Conservation (phyloP, 1,140 invertebrate species). For the Drosophila chauvacae region DNA sequence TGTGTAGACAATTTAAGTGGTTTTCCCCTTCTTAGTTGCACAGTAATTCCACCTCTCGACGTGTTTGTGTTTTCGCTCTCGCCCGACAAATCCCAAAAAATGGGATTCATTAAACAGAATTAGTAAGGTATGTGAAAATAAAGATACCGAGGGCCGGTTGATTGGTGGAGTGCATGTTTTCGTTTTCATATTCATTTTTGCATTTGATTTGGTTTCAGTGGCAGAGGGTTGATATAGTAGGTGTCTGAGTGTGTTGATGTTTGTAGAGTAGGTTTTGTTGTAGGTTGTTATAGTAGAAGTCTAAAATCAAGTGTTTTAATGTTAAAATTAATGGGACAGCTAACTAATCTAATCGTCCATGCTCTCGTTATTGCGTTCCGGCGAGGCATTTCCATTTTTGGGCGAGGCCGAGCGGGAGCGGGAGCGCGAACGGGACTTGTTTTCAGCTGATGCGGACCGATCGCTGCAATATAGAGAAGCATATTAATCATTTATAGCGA, state of each 20-base stretch:
- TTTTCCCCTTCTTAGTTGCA: conserved; percentile 16
- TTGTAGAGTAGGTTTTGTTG: conserved; percentile 60
- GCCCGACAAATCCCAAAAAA: conserved; percentile 7
- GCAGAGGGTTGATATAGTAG: conserved; percentile 43
- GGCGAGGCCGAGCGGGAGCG: conserved; percentile 79
- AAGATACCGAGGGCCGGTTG: conserved; percentile 43
- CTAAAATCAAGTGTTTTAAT: conserved; percentile 68
- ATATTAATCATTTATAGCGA: conserved; percentile 38
- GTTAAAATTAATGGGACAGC: conserved; percentile 76
- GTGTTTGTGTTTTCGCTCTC: conserved; percentile 13
- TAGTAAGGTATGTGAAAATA: background rate
- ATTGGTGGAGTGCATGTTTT: conserved; percentile 34
- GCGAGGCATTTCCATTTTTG: conserved; percentile 85
- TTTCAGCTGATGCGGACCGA: conserved; percentile 83
- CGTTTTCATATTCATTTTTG: conserved; percentile 29
- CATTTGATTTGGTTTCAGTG: conserved; percentile 25
- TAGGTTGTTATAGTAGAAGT: conserved; percentile 54
- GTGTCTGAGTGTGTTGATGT: conserved; percentile 61
- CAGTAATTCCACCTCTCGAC: conserved; percentile 19
- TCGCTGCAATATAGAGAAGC: conserved; percentile 80
- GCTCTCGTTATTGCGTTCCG: conserved; percentile 78
- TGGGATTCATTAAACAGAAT: background rate
- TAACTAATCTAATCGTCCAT: conserved; percentile 83
- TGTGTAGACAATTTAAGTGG: conserved; percentile 48
- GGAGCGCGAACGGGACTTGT: conserved; percentile 85